Evolutionary conservation across 2,797 vertebrate genomes (phyloP), one percentile per base, ranked within the genome.

Genomic region (Bradypodion ventrale): DNA sequence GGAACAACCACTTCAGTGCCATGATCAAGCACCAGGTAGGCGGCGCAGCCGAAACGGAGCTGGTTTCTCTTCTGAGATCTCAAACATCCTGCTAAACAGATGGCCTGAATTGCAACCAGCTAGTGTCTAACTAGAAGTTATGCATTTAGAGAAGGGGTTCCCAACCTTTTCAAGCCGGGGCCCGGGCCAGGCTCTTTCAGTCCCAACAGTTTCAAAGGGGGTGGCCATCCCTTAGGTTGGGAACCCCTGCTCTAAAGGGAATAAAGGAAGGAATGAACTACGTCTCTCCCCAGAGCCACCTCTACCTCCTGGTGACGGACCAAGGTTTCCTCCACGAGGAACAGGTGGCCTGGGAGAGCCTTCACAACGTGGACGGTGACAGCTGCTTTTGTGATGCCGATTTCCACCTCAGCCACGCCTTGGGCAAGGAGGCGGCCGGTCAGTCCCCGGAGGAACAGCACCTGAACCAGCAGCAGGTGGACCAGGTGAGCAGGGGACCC

Each of bases 1-100:
- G 98, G 27, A 99, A 99, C 96, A 99, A 99, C 95, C 98, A 99
- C 96, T 99, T 99, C 91, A 98, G 98, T 92, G 98, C 98, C 73
- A 97, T 98, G 95, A 97, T 95, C 87, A 99, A 99, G 93, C 97
- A 98, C 96, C 94, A 98, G 97, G 98, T 98, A 80, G 0, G 1
- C 3, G 1, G 12, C 35, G 2, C 19, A 6, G 3, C 5, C 52
- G 5, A 23, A 52, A 3, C 19, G 52, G 52, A 56, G 19, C 12
- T 16, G 46, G 46, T 49, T 49, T 13, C 49, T 9, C 49, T 49
- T 13, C 46, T 13, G 52, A 7, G 44, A 29, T 8, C 2, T 13
- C 3, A 9, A 49, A 29, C 44, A 10, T 35, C 7, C 4, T 21
- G 32, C 23, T 21, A 5, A 32, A 23, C 4, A 5, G 5, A 56